A percentile compares a stretch with the other conserved stretches of the same genome.
Evolutionary conservation across 2,113 vertebrate genomes (phyloP).

Genomic region (Apaloderma vittatum): DNA sequence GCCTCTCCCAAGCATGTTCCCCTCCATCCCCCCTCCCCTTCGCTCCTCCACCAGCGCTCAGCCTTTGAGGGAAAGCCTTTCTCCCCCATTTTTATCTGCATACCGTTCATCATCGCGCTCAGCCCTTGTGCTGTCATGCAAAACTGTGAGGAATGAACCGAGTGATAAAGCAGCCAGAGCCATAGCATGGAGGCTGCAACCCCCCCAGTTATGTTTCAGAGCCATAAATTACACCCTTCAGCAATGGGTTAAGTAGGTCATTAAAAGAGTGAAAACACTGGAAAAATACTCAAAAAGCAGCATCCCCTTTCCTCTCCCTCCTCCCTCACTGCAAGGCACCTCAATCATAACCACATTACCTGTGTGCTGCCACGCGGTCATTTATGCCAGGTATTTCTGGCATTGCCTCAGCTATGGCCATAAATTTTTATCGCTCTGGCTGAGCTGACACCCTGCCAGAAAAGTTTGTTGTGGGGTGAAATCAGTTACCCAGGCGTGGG

Average conservation of each 20-base stretch:
- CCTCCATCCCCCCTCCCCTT: not conserved
- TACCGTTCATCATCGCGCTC: not conserved
- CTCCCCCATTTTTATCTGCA: slow-evolving; percentile 44
- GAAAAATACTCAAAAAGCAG: not conserved
- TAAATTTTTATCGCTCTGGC: not conserved
- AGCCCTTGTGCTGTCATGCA: slow-evolving; percentile 29
- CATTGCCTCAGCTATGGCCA: not conserved
- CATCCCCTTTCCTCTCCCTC: not conserved
- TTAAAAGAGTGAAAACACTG: slow-evolving; percentile 11
- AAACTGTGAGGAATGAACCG: slow-evolving; percentile 22
- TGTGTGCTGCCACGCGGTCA: not conserved
- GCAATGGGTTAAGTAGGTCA: not conserved
- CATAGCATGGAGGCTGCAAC: not conserved
- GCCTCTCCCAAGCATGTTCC: not conserved
- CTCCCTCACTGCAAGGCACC: not conserved
- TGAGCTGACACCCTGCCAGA: not conserved
- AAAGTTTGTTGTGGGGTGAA: not conserved
- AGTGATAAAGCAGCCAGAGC: not conserved
- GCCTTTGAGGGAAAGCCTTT: not conserved
- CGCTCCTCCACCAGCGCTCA: fast-evolving
- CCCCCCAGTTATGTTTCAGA: not conserved
- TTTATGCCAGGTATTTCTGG: not conserved
- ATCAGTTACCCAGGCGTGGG: not conserved
- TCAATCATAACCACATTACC: not conserved
- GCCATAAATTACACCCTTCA: slow-evolving; percentile 42